These are phyloP conservation scores for Lypha dubia DNA, from an alignment of 2,888 invertebrate genomes.

Conservation along the genomic window DNA sequence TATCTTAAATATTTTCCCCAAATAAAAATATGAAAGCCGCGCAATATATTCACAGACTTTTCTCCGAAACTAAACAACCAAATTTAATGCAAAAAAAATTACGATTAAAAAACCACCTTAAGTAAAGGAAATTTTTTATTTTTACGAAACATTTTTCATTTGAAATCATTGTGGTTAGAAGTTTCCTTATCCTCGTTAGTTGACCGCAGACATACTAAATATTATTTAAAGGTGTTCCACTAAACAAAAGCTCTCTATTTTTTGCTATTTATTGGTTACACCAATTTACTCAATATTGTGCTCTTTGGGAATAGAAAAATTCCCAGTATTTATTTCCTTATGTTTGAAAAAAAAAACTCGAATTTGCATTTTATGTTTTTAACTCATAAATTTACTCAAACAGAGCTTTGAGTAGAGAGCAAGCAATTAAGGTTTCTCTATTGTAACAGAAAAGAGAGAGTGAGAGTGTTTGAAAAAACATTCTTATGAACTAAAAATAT, in stretches of 20 bases:
- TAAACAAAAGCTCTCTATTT: constrained; percentile 44
- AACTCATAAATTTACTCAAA: not conserved
- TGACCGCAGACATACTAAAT: constrained; percentile 62
- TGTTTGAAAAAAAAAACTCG: too few species aligned
- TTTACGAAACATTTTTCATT: not conserved
- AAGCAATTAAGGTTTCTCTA: not conserved
- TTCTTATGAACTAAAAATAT: not conserved
- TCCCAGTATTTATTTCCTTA: constrained; percentile 60
- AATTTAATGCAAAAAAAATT: too few species aligned
- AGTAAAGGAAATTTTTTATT: too few species aligned
- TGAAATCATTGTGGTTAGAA: not conserved
- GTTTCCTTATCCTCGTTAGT: not conserved
- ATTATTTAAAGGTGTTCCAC: constrained; percentile 9
- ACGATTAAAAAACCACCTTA: too few species aligned
- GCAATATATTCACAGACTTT: too few species aligned
- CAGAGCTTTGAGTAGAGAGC: not conserved
- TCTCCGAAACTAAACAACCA: too few species aligned
- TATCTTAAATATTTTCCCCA: too few species aligned
- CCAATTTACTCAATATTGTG: constrained; percentile 4
- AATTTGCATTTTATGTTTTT: too few species aligned
- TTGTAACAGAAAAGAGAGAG: not conserved
- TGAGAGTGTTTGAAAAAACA: not conserved
- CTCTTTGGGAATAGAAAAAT: not conserved
- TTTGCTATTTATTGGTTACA: constrained; percentile 13
- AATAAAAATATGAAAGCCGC: too few species aligned